These are phyloP conservation scores for Tragelaphus scriptus DNA, from an alignment of 2,113 vertebrate species.

Conservation along the genomic window DNA sequence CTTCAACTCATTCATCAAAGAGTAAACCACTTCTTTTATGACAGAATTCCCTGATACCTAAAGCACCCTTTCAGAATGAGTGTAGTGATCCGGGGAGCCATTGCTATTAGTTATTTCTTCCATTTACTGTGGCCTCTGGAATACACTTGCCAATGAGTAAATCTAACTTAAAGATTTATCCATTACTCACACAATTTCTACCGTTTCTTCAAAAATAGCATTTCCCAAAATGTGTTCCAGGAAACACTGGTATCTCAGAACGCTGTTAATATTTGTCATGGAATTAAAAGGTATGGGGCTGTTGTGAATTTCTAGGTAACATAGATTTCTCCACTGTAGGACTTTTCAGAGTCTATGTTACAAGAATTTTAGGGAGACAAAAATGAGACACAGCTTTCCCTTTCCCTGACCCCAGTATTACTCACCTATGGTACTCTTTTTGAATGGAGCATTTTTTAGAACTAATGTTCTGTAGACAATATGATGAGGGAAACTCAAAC, in stretches of 20 bases:
- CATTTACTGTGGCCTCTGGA: neutral
- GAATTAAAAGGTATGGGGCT: neutral
- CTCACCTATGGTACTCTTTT: neutral
- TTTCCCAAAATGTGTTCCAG: slow-evolving; percentile 10
- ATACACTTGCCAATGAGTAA: neutral
- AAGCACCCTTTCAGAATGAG: neutral
- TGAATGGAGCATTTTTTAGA: neutral
- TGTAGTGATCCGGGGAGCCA: neutral
- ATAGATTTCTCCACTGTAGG: neutral
- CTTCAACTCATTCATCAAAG: slow-evolving; percentile 26
- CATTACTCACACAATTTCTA: neutral
- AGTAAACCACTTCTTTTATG: neutral
- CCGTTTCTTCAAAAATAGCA: neutral
- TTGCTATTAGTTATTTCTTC: slow-evolving; percentile 19
- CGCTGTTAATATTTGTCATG: neutral
- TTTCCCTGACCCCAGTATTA: neutral
- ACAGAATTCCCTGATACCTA: slow-evolving; percentile 3
- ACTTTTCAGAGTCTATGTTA: neutral
- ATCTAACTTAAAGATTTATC: slow-evolving; percentile 11
- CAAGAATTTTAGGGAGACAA: neutral
- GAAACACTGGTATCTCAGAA: slow-evolving; percentile 2
- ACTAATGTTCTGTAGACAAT: neutral
- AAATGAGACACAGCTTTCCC: neutral
- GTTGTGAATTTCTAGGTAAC: neutral
- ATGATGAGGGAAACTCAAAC: neutral